Base-by-base conservation (phyloP, 2,888 invertebrate genomes). In the Macrosoma leucophasiata region DNA sequence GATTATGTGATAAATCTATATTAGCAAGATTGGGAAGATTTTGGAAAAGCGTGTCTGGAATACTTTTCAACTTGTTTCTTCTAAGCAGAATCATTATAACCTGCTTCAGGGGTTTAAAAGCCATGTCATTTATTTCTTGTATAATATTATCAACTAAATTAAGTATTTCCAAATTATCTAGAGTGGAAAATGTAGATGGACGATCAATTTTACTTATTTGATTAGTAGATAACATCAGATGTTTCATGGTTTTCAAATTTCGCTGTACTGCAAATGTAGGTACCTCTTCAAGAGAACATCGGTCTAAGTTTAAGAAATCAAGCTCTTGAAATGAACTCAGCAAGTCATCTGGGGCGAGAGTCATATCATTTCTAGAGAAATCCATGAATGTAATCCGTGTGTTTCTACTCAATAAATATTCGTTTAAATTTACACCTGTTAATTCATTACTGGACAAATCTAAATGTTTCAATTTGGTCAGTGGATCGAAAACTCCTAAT, bases 1-100 rank as follows among this genome's bases (percentile, higher is more conserved):
- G 36, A 46, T 82, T 82, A 13, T 64, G 50, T 0, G 74, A 65
- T 10, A 82, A 53, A 51, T 76, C 67, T 7, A 81, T 43, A 23
- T 62, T 61, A 1, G 48, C 54, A 15, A 82, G 35, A 29, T 46
- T 52, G 5, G 52, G 56, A 36, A 75, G 50, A 41, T 64, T 60
- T 25, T 43, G 41, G 37, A 81, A 79, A 20, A 75, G 33, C 4
- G 49, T 58, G 8, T 70, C 65, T 2, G 76, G 62, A 12, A 81
- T 43, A 4, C 41, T 35, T 22, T 55, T 64, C 11, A 81, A 33
- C 39, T 48, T 65, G 32, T 81, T 82, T 15, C 58, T 50, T 29
- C 63, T 58, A n/a, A 81, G 46, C 1, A 58, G 32, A 6, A 81
- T 45, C 9, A 57, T 52, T 46, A 63, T 64, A 3, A 79, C 38